Conservation (phyloP, 2,797 vertebrate genomes). For the Sardinella longiceps region DNA sequence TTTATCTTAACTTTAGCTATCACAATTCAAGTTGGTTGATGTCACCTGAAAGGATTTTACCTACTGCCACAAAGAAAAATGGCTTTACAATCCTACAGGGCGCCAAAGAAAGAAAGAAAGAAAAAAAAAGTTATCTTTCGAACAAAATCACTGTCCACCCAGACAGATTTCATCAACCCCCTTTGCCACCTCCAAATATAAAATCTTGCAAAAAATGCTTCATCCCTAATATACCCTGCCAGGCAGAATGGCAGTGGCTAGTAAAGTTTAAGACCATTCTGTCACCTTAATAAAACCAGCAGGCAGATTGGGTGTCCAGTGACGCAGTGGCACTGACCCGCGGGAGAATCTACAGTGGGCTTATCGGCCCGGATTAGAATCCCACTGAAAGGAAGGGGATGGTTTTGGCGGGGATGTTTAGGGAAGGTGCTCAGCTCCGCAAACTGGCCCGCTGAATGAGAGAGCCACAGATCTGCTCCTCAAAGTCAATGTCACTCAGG, state of each 20-base stretch:
- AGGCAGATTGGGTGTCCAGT: conserved; percentile 61
- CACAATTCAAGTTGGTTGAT: neutral
- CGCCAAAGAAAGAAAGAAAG: too few species aligned
- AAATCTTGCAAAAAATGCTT: conserved; percentile 8
- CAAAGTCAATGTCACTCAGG: neutral
- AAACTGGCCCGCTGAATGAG: neutral
- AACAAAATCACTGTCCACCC: neutral
- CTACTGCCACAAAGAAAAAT: neutral
- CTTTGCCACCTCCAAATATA: neutral
- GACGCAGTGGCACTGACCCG: conserved; percentile 57
- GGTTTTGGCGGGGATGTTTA: conserved; percentile 60
- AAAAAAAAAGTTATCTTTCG: neutral
- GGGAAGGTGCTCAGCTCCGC: conserved; percentile 36
- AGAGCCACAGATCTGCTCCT: neutral
- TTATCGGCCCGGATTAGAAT: conserved; percentile 73
- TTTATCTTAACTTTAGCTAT: neutral
- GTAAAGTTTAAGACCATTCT: conserved; percentile 69
- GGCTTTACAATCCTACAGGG: neutral
- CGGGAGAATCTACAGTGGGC: conserved; percentile 59
- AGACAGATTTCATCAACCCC: neutral
- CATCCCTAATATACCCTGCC: neutral
- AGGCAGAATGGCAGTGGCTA: conserved; percentile 60
- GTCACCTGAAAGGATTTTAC: neutral
- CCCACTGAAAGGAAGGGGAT: conserved; percentile 58
- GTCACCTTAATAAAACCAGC: conserved; percentile 62